Percentiles rank a stretch among this genome's conserved stretches.
These are phyloP conservation scores for Drosophila limbata DNA, from an alignment of 2,888 invertebrate species.

Conservation along the genomic window DNA sequence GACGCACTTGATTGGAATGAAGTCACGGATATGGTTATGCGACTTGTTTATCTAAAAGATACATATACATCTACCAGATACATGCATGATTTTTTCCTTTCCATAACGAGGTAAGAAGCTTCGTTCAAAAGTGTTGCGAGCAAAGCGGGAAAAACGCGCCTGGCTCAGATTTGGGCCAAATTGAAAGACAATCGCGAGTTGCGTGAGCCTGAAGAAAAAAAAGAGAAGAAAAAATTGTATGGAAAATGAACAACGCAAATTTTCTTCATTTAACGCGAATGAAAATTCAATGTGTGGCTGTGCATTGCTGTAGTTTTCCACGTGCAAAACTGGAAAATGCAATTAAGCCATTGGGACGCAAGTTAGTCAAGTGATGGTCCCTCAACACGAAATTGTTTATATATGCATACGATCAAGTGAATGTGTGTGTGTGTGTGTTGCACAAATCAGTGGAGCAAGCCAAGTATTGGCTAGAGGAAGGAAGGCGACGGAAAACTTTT, in stretches of 20 bases:
- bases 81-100: neutral
- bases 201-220: constrained; percentile 34
- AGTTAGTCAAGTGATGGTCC: constrained; percentile 56
- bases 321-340: constrained; percentile 60
- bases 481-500: constrained; percentile 57
- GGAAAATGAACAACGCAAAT: constrained; percentile 21
- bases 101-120: neutral
- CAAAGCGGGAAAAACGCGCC: constrained; percentile 16
- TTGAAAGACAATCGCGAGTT: constrained; percentile 48
- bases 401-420: neutral
- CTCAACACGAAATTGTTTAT: constrained; percentile 52
- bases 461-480: constrained; percentile 21
- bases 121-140: constrained; percentile 7
- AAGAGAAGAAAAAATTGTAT: neutral
- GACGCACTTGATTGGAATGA: neutral
- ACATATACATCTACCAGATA: neutral
- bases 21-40: neutral
- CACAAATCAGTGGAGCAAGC: constrained; percentile 44
- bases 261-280: constrained; percentile 63
- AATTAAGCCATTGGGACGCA: constrained; percentile 72
- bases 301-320: constrained; percentile 16
- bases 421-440: constrained; percentile 24
- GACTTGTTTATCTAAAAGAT: neutral
- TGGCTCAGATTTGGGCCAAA: constrained; percentile 47
- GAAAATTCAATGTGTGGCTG: constrained; percentile 45